Percentiles rank a stretch among this genome's conserved stretches.
Conservation (phyloP, 2,113 vertebrate species). For the Nannobrachium achirus region DNA sequence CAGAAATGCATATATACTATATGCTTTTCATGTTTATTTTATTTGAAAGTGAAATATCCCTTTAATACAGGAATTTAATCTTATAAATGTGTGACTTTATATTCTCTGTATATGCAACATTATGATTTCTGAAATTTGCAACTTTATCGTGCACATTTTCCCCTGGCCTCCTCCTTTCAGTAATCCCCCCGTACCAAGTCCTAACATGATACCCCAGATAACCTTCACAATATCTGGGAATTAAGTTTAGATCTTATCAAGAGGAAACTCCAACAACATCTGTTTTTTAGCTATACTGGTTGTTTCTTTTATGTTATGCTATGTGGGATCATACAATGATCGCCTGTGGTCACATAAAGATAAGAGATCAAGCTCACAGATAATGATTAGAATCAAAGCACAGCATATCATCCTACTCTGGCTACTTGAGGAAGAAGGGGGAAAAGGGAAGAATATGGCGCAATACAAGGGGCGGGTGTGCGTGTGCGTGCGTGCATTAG, state of each 20-base stretch:
- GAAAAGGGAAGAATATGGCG: slow-evolving; percentile 17
- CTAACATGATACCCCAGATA: no score
- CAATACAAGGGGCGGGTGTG: neutral
- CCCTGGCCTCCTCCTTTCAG: no score
- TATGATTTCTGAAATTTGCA: no score
- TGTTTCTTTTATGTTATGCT: slow-evolving; percentile 27
- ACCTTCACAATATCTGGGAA: neutral
- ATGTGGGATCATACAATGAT: slow-evolving; percentile 28
- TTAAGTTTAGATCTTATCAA: neutral
- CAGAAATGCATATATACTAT: no score
- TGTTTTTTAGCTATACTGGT: slow-evolving; percentile 12
- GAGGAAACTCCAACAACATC: slow-evolving; percentile 12
- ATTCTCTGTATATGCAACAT: no score
- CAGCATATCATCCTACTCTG: slow-evolving; percentile 24
- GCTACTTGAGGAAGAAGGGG: slow-evolving; percentile 1
- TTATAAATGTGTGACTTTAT: no score
- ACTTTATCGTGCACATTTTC: no score
- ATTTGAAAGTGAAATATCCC: no score
- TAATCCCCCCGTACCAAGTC: no score
- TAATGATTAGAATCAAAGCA: slow-evolving; percentile 54
- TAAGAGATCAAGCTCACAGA: slow-evolving; percentile 43
- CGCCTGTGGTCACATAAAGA: slow-evolving; percentile 29
- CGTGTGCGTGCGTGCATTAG: neutral
- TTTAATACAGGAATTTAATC: no score
- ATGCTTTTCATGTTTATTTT: no score